phyloP scores from a whole-genome alignment of 1,140 invertebrate genomes.

The Choristoneura fumiferana region DNA sequence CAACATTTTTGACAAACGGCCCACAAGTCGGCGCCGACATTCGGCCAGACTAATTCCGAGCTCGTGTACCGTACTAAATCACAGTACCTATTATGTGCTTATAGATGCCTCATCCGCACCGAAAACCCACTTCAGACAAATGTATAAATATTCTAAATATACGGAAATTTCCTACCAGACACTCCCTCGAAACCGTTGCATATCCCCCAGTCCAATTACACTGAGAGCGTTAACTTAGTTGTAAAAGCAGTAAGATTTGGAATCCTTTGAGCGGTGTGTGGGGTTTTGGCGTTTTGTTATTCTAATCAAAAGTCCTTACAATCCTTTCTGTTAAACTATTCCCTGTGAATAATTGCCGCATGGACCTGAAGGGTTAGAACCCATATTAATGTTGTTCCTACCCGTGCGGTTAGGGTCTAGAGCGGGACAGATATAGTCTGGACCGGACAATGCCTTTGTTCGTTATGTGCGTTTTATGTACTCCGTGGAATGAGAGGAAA shows the following conservation, averaged over 20 bases:
- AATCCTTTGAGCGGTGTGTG: not conserved
- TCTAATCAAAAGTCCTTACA: conserved; percentile 49
- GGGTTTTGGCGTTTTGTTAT: conserved; percentile 29
- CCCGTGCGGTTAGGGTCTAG: conserved; percentile 64
- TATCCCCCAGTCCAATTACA: not conserved
- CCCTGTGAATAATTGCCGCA: conserved; percentile 77
- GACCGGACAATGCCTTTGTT: conserved; percentile 36
- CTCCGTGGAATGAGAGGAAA: not conserved
- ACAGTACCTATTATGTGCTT: conserved; percentile 61
- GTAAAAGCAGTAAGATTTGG: conserved; percentile 9
- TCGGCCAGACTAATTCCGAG: conserved; percentile 64
- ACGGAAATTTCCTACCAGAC: conserved; percentile 57
- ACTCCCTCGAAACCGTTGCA: not conserved
- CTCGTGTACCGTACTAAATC: conserved; percentile 66
- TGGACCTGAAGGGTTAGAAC: conserved; percentile 76
- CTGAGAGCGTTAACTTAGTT: conserved; percentile 21
- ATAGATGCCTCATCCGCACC: conserved; percentile 56
- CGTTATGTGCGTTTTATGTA: not conserved
- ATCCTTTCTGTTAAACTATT: conserved; percentile 79
- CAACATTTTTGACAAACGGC: conserved; percentile 33
- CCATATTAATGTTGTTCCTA: conserved; percentile 71
- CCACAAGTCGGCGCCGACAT: conserved; percentile 49
- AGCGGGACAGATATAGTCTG: conserved; percentile 35
- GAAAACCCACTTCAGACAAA: conserved; percentile 56
- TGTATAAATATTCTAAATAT: conserved; percentile 76